Conservation (phyloP, 2,113 vertebrate species). For the Taurulus bubalis region DNA sequence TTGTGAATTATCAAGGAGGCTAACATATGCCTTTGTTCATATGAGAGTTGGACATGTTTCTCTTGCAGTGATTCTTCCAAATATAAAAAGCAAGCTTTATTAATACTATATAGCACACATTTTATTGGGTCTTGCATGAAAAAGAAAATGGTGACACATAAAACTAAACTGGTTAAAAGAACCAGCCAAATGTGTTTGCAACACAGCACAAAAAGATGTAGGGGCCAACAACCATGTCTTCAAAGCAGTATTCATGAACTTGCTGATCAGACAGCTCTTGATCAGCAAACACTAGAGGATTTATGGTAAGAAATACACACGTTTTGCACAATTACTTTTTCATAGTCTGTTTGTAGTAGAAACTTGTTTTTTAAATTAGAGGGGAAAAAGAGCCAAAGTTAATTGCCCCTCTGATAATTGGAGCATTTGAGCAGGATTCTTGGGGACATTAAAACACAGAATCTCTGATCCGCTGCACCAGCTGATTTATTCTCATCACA, state of each 20-base stretch:
- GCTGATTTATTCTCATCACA: constrained; percentile 73
- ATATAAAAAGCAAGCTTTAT: neutral
- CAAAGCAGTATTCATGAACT: constrained; percentile 55
- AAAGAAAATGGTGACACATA: neutral
- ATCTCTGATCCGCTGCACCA: constrained; percentile 63
- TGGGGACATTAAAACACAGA: constrained; percentile 65
- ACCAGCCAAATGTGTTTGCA: constrained; percentile 1
- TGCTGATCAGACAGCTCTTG: constrained; percentile 59
- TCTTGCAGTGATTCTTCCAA: neutral
- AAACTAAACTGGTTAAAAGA: constrained; percentile 19
- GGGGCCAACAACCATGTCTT: constrained; percentile 30
- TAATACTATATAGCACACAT: neutral
- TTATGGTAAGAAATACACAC: constrained; percentile 45
- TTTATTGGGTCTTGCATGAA: neutral
- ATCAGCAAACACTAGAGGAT: constrained; percentile 61
- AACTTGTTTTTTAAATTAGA: constrained; percentile 68
- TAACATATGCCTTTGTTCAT: constrained; percentile 14
- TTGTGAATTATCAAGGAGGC: neutral
- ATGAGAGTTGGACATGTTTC: neutral
- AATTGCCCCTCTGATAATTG: constrained; percentile 73
- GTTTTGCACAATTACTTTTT: constrained; percentile 57
- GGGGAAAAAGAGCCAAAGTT: constrained; percentile 61
- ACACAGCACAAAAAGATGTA: constrained; percentile 31
- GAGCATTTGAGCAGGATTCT: constrained; percentile 54
- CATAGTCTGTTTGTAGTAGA: constrained; percentile 57